These are phyloP conservation scores for Mnemiopsis leidyi DNA, from an alignment of 37 sponge, comb jelly and placozoan genomes.

Conservation along the genomic window DNA sequence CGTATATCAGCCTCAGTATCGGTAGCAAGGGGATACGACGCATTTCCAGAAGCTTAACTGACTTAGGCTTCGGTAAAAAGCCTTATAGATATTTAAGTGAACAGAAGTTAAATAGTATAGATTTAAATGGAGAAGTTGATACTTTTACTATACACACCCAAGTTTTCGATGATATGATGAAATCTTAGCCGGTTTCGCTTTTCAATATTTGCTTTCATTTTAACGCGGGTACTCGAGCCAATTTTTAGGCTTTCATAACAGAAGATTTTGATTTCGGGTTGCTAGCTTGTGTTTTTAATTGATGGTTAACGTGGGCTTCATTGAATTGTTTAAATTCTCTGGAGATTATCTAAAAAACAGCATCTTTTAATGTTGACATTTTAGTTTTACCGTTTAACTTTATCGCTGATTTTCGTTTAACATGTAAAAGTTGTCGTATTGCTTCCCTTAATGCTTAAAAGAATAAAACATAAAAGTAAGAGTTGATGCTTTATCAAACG, in stretches of 20 bases:
- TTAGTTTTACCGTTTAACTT: background rate
- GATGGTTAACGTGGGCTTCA: background rate
- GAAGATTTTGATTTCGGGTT: background rate
- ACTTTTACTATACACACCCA: conserved; percentile 24
- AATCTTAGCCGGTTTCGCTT: conserved; percentile 13
- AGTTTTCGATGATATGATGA: conserved; percentile 52
- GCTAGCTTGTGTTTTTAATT: background rate
- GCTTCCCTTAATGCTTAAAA: too few relatives aligned
- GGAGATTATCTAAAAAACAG: background rate
- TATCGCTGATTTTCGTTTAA: background rate
- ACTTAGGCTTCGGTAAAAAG: background rate
- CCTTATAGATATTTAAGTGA: background rate
- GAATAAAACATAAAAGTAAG: too few relatives aligned
- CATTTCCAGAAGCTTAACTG: background rate
- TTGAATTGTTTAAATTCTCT: background rate
- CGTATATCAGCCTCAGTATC: background rate
- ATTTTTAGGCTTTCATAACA: background rate
- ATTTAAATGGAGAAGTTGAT: background rate
- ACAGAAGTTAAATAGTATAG: background rate
- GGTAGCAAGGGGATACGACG: background rate
- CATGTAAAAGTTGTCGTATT: too few relatives aligned
- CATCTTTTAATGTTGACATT: background rate
- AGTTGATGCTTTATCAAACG: too few relatives aligned
- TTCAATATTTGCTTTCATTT: background rate
- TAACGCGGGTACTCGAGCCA: background rate